Evolutionary conservation across 1,140 invertebrate species (phyloP), one percentile per base, ranked within the genome.

Genomic region (Zaprionus camerounensis): DNA sequence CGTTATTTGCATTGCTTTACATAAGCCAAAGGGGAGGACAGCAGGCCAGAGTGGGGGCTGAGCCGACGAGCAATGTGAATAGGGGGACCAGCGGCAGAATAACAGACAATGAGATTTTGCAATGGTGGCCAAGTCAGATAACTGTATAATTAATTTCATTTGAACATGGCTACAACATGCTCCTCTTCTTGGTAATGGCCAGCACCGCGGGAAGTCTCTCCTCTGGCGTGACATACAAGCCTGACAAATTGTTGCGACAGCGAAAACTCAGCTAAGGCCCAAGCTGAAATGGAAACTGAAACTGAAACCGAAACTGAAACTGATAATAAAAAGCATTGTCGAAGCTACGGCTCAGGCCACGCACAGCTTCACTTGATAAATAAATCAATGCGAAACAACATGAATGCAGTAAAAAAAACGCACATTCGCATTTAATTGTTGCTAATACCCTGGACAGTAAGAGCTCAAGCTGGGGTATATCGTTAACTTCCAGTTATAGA

Each of bases 81-180:
- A 26, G 15, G 41, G 63, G 36, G 17, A 44, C 36, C 56, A 56
- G 59, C 66, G 57, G 20, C 11, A 28, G 61, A 63, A 69, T 24
- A 51, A 62, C 36, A 55, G 59, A 69, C 62, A 83, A 83, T 77
- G 65, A 63, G 79, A 74, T 80, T 71, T 78, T 64, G 70, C 62
- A 84, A 76, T 67, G 28, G 69, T 76, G 70, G 74, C 46, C 71
- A 75, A 75, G 68, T 68, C 74, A 65, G 65, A 80, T 80, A 82
- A 75, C 65, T 81, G 80, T 81, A 74, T 84, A 88, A 84, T 88
- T 84, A 79, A 81, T 88, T 81, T 83, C 71, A 75, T 76, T 56
- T 65, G 26, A 66, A 72, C 61, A 70, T 53, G 41, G 44, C 46
- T 72, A 20, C 41, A 51, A 64, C 61, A 62, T 36, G 26, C 31